Base-by-base conservation (phyloP, 2,113 vertebrate species). In the Sphyrna mokarran region DNA sequence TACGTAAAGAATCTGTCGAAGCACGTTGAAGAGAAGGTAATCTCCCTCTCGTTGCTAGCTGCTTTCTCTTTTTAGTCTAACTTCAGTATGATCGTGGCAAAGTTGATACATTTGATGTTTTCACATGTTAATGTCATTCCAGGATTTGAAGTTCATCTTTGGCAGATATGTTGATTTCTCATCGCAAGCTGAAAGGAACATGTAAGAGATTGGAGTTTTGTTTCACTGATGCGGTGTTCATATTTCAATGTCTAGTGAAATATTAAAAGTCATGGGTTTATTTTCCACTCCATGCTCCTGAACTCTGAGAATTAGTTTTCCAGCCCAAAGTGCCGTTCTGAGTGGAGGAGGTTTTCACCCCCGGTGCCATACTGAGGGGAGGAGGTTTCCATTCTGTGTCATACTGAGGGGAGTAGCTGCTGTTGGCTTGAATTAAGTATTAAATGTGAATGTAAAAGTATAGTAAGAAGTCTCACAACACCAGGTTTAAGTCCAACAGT, bases 81-180 rank as follows among this genome's bases (percentile, higher is more conserved):
- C 72, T 78, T n/a, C 11, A 70, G 70, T 29, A n/a, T n/a, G 76
- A n/a, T 33, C 14, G n/a, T 83, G 14, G n/a, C 14, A 4, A 13
- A 23, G 20, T 95, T 54, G 86, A 10, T 22, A 23, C 58, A 1
- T 94, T 96, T 29, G 11, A 95, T 94, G 96, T 95, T 94, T 96
- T 66, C 96, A 69, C 96, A 6, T 40, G 96, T 11, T 91, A 1
- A 95, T 0, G 26, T 96, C 61, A 97, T 97, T 97, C 37, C 97
- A 99, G 99, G 99, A 99, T 87, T 98, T 99, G 96, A 99, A 99
- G 96, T 99, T 98, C 97, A 99, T 99, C 97, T 99, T 99, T 96
- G 98, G 99, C 96, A 98, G 98, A 97, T 99, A 99, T 0, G 98
- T 99, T 96, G 97, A 99, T 97, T 98, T 98, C 95, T 97, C 97